phyloP scores from a whole-genome alignment of 2,888 invertebrate genomes.

The Anticlea derivata region DNA sequence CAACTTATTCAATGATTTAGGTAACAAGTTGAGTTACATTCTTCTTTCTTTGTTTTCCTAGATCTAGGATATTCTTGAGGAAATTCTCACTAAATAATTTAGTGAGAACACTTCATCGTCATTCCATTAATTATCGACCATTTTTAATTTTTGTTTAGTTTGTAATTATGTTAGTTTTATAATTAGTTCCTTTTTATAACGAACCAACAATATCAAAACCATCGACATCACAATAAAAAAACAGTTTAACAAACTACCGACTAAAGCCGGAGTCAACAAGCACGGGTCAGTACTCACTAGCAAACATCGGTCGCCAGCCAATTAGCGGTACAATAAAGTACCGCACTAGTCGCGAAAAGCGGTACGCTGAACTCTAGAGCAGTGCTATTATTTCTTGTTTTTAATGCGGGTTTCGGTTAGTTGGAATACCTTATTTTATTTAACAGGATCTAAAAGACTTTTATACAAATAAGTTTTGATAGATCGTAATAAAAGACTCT shows the following conservation, averaged over 20 bases:
- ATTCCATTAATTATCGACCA: too few relatives aligned
- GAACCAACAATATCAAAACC: not conserved
- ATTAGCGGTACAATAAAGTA: slow-evolving; percentile 26
- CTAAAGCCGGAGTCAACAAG: slow-evolving; percentile 12
- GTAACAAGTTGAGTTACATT: too few relatives aligned
- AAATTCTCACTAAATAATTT: too few relatives aligned
- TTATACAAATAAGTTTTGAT: slow-evolving; percentile 16
- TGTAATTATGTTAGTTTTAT: too few relatives aligned
- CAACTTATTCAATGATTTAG: too few relatives aligned
- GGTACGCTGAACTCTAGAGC: slow-evolving; percentile 19
- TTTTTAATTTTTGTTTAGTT: too few relatives aligned
- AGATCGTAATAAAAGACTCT: too few relatives aligned
- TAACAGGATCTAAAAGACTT: too few relatives aligned
- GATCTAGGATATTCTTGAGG: too few relatives aligned
- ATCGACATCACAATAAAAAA: slow-evolving; percentile 2
- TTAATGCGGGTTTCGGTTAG: slow-evolving; percentile 9
- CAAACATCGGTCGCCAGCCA: slow-evolving; percentile 28
- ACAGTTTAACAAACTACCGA: slow-evolving; percentile 1
- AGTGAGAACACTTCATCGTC: too few relatives aligned
- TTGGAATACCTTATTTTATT: too few relatives aligned
- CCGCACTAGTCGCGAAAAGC: slow-evolving; percentile 26
- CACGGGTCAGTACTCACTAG: slow-evolving; percentile 23
- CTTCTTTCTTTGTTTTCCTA: too few relatives aligned
- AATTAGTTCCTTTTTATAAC: not conserved
- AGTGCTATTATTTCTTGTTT: slow-evolving; percentile 17